phyloP scores from a whole-genome alignment of 92 coral and sea anemone genomes.

The Actinernus sp. region DNA sequence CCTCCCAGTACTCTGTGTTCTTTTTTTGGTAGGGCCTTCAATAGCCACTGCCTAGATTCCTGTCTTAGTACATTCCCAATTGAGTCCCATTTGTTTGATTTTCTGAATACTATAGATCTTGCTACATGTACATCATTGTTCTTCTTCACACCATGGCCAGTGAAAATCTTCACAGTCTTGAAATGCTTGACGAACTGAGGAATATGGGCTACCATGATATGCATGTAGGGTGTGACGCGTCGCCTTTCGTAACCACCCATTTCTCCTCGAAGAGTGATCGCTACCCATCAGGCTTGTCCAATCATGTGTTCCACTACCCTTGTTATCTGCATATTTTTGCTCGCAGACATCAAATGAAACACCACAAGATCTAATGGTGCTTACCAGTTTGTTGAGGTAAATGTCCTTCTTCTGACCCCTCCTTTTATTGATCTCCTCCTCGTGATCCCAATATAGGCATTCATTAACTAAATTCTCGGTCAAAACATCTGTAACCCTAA shows the following conservation, averaged over 20 bases:
- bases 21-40: slow-evolving; percentile 29
- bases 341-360: slow-evolving; percentile 67
- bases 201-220: slow-evolving; percentile 54
- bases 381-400: too few relatives aligned
- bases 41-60: slow-evolving; percentile 64
- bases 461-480: slow-evolving; percentile 19
- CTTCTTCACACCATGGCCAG: slow-evolving; percentile 71
- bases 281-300: slow-evolving; percentile 57
- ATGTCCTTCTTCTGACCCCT: too few relatives aligned
- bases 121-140: slow-evolving; percentile 58
- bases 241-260: slow-evolving; percentile 53
- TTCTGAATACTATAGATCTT: slow-evolving; percentile 32
- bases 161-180: slow-evolving; percentile 53
- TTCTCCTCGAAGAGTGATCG: slow-evolving; percentile 52
- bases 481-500: slow-evolving; percentile 42
- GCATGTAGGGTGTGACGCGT: slow-evolving; percentile 64
- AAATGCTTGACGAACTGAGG: slow-evolving; percentile 52
- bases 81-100: slow-evolving; percentile 74
- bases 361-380: slow-evolving; percentile 30
- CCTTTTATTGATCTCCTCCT: slow-evolving; percentile 22
- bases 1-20: slow-evolving; percentile 53
- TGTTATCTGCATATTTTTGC: slow-evolving; percentile 38
- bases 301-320: slow-evolving; percentile 46
- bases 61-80: slow-evolving; percentile 39
- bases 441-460: slow-evolving; percentile 40